Evolutionary conservation across 1,140 invertebrate genomes (phyloP), one percentile per base, ranked within the genome.

Genomic region (Chelonus insularis): DNA sequence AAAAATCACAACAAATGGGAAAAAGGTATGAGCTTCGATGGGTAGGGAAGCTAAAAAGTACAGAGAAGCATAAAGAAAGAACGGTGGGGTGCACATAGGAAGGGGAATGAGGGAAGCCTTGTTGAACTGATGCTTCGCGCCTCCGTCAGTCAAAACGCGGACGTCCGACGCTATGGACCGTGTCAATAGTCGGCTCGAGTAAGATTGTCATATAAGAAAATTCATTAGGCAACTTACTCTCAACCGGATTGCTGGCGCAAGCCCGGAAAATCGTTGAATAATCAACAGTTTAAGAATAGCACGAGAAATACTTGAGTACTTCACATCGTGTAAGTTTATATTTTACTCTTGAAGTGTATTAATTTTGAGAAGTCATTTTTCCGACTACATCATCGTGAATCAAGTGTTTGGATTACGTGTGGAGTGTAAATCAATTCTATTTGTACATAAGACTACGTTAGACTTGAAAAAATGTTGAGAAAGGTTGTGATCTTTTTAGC

Each of bases 131-230:
- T 43, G 47, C 9, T 63, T 52, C 14, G 14, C 56, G 37, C 50
- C 34, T 23, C 9, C 57, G 57, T 66, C 60, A 66, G 64, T 66
- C 54, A 63, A 60, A 63, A 59, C 43, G 47, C 54, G 55, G 47
- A 50, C 64, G 60, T 66, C 52, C 57, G 23, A 62, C 60, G 60
- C 14, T 50, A 66, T 66, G 64, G 64, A 66, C 56, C 50, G 29
- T 32, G 18, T 1, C 39, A 11, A 20, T 9, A n/a, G 2, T 21
- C 8, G n/a, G 16, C 20, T 9, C 47, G 5, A n/a, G n/a, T 6
- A 23, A 52, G 29, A 52, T 52, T 52, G n/a, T 29, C 7, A 12
- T 4, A 25, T 8, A n/a, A n/a, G n/a, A 4, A 6, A 34, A 9
- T 52, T 45, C n/a, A 32, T 32, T 45, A 34, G 29, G 23, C 9